Conservation (phyloP, 1,140 invertebrate species). For the Diachasmimorpha longicaudata region DNA sequence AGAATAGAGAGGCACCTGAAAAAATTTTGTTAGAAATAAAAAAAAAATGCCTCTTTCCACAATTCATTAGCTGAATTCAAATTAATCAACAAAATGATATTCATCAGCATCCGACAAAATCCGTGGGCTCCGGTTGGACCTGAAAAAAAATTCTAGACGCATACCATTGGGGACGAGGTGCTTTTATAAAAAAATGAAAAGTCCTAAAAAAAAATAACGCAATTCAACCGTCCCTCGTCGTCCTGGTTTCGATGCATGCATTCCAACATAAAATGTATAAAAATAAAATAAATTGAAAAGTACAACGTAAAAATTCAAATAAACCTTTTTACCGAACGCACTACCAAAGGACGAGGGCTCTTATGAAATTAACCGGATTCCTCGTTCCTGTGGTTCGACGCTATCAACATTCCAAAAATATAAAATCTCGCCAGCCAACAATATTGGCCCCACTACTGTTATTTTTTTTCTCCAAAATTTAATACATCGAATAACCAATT, state of each 20-base stretch:
- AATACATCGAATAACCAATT: slow-evolving; percentile 47
- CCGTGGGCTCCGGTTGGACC: slow-evolving; percentile 56
- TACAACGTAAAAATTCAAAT: background rate
- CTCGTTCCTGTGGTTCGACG: slow-evolving; percentile 13
- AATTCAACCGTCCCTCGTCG: slow-evolving; percentile 18
- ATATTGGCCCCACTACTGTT: slow-evolving; percentile 44
- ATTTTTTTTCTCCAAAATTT: background rate
- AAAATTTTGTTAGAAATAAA: slow-evolving; percentile 19
- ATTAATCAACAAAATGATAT: slow-evolving; percentile 23
- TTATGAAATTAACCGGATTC: slow-evolving; percentile 3
- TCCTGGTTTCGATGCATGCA: slow-evolving; percentile 34
- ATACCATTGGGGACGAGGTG: slow-evolving; percentile 33
- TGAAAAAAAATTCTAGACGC: slow-evolving; percentile 54
- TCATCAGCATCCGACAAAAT: slow-evolving; percentile 57
- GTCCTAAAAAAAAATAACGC: background rate
- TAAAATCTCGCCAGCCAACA: slow-evolving; percentile 63
- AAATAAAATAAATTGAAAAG: background rate
- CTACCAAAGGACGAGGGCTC: slow-evolving; percentile 18
- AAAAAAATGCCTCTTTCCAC: background rate
- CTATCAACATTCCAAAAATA: slow-evolving; percentile 61
- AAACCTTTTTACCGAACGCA: background rate
- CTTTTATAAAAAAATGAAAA: background rate
- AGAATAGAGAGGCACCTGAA: slow-evolving; percentile 19
- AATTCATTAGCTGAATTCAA: slow-evolving; percentile 54
- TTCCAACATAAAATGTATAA: slow-evolving; percentile 20